Percentiles rank a stretch among this genome's conserved stretches.
Evolutionary conservation across 2,888 invertebrate species (phyloP).

Genomic region (Cryptosula pallasiana): DNA sequence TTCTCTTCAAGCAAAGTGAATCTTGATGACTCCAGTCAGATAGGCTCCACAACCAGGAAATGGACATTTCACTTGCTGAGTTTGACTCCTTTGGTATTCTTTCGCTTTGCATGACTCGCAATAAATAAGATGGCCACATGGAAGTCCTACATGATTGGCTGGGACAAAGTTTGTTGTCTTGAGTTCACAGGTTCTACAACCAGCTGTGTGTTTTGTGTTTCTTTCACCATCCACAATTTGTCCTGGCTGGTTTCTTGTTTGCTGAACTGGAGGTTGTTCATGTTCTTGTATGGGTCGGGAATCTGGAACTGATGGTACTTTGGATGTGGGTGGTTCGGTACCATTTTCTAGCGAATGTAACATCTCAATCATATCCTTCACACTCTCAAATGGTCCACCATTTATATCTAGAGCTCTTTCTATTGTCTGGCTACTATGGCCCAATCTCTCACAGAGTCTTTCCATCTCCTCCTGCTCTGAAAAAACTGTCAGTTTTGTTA

Average conservation of each 20-base stretch:
- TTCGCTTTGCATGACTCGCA: neutral
- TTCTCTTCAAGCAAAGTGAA: neutral
- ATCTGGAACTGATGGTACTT: neutral
- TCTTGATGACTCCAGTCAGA: neutral
- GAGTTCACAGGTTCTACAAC: neutral
- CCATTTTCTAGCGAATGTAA: neutral
- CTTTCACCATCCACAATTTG: neutral
- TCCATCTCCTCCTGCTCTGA: neutral
- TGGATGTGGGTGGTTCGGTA: neutral
- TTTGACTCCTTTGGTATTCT: neutral
- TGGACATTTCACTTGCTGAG: neutral
- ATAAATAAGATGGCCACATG: constrained; percentile 13
- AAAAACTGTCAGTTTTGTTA: neutral
- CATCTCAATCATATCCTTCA: neutral
- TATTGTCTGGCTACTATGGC: neutral
- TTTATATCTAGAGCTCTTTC: neutral
- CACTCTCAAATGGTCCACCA: neutral
- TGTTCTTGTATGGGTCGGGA: neutral
- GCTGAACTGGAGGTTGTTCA: neutral
- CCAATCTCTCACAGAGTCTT: neutral
- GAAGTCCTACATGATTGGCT: neutral
- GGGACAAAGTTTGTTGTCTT: neutral
- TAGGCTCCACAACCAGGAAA: neutral
- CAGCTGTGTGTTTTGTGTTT: neutral
- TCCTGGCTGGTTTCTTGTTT: neutral